phyloP scores from a whole-genome alignment of 92 coral and sea anemone genomes.

The Phymanthus crucifer region DNA sequence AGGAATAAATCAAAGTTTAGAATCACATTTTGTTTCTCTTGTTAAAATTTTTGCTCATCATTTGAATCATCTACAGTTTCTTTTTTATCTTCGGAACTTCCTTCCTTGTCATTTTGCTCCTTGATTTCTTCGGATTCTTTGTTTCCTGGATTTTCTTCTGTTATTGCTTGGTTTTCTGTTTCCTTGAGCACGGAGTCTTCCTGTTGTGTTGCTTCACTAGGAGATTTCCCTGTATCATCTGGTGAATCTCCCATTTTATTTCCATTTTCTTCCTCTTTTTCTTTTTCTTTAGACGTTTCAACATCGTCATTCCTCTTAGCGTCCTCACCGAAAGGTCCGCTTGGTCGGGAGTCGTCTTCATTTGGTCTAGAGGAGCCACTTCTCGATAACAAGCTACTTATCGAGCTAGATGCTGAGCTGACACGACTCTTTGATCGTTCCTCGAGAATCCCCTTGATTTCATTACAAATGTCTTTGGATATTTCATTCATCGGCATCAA shows the following conservation, averaged over 20 bases:
- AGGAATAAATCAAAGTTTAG: background rate
- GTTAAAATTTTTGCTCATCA: background rate
- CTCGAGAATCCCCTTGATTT: slow-evolving; percentile 75
- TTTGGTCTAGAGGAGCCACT: background rate
- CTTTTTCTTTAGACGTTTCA: background rate
- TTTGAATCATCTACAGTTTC: background rate
- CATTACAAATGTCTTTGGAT: slow-evolving; percentile 65
- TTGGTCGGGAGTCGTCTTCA: background rate
- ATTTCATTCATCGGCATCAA: slow-evolving; percentile 93
- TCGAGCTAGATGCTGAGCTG: slow-evolving; percentile 28
- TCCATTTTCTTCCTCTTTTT: background rate
- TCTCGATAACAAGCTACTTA: slow-evolving; percentile 4
- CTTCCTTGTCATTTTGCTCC: background rate
- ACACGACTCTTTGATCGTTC: slow-evolving; percentile 59
- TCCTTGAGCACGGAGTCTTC: background rate
- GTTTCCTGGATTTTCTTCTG: background rate
- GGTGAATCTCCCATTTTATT: background rate
- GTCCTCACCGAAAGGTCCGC: background rate
- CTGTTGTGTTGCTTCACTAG: background rate
- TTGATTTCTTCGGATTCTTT: background rate
- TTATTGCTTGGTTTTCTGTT: background rate
- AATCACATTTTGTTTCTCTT: background rate
- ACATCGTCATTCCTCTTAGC: background rate
- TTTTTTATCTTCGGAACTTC: background rate
- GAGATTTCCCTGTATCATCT: background rate